phyloP scores from a whole-genome alignment of 2,113 vertebrate species.

The Cyphomyrus plagiostoma region DNA sequence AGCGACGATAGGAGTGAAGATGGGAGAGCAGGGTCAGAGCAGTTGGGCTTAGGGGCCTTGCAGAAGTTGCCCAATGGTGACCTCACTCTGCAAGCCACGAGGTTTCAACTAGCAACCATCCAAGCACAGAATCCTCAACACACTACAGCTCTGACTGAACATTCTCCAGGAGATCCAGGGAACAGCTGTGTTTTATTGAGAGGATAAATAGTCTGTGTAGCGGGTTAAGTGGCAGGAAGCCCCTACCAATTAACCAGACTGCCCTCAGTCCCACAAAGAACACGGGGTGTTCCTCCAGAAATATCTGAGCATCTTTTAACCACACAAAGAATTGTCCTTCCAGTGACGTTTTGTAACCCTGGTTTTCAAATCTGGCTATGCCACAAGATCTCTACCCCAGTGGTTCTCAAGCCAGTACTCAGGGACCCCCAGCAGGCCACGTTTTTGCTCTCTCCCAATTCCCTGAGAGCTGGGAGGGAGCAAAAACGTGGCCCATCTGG shows the following conservation, averaged over 20 bases:
- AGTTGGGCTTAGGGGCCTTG: not conserved
- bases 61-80: not conserved
- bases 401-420: not conserved
- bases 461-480: not conserved
- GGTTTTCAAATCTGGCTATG: not conserved
- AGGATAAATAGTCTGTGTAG: not conserved
- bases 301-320: not conserved
- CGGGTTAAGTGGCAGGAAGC: not conserved
- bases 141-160: not conserved
- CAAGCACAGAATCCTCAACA: not conserved
- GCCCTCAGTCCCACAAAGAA: not conserved
- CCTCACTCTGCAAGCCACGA: not conserved
- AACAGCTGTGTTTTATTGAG: not conserved
- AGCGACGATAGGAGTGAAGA: not conserved
- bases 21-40: not conserved
- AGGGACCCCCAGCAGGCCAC: not conserved
- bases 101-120: not conserved
- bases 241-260: constrained; percentile 2
- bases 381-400: not conserved
- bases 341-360: not conserved
- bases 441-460: not conserved
- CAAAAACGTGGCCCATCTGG: not conserved
- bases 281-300: not conserved
- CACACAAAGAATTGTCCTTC: not conserved
- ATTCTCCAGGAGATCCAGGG: not conserved